Evolutionary conservation across 2,888 invertebrate species (phyloP), one percentile per base, ranked within the genome.

Genomic region (Seira musarum): DNA sequence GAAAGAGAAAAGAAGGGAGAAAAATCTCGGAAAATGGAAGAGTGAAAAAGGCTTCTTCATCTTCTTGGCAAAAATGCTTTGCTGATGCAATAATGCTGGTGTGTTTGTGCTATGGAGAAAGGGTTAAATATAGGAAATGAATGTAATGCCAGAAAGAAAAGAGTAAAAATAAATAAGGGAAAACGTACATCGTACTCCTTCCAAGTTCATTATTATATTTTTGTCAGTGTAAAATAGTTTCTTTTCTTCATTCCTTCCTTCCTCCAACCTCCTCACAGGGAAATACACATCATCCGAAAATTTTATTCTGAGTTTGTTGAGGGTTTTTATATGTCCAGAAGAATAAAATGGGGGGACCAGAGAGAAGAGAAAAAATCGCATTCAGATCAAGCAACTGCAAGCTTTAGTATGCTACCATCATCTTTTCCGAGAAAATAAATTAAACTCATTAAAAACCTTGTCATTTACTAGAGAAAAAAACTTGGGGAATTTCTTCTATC

Each of bases 361-460:
- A 70, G 30, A 57, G 19, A 35, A n/a, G 35, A 19, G 17, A 24
- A 63, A 19, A 71, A 21, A 40, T 61, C 65, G 25, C 30, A 22
- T 30, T 24, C 65, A n/a, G n/a, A 40, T 40, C 5, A 5, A 40
- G 40, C 40, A 5, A 8, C 40, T 13, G 5, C 13, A 5, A 40
- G 40, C 40, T 40, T 40, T 40, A n/a, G 40, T 40, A 40, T 40
- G 40, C 40, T 40, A 67, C 66, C 61, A 72, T 73, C 80, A 80
- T 80, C 73, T 68, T 69, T 80, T 63, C 68, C 73, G 6, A 13
- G 73, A 80, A 79, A 79, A 79, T 79, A 79, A 79, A 79, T 79
- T 79, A 79, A 79, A 79, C 78, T 79, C 78, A 79, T 79, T 79
- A 79, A 79, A 79, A 79, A 79, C 78, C 78, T 79, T 79, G 78